phyloP scores from a whole-genome alignment of 2,113 vertebrate genomes.

The Zingel zingel region DNA sequence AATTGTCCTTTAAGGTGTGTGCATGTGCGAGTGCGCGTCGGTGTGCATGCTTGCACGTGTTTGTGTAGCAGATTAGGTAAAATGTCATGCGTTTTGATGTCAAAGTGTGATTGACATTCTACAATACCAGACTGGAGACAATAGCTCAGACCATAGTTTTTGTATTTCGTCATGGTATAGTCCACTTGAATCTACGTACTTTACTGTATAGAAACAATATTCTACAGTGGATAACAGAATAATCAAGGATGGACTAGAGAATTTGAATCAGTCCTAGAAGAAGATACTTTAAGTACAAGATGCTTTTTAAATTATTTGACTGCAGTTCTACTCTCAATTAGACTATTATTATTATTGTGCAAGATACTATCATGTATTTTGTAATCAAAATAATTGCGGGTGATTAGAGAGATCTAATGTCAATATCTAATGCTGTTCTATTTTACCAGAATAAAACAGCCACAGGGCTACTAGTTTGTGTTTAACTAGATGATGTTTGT shows the following conservation, averaged over 20 bases:
- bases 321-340: not conserved
- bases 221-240: not conserved
- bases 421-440: not conserved
- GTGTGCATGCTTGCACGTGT: not conserved
- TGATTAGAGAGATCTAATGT: not conserved
- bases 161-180: not conserved
- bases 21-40: not conserved
- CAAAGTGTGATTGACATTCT: not conserved
- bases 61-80: constrained; percentile 18
- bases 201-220: not conserved
- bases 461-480: not conserved
- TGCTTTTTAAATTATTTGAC: not conserved
- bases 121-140: not conserved
- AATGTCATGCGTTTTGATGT: constrained; percentile 17
- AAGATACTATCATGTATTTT: not conserved
- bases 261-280: not conserved
- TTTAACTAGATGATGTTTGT: constrained; percentile 1
- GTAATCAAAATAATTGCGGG: not conserved
- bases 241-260: not conserved
- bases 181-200: not conserved
- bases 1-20: not conserved
- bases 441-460: not conserved
- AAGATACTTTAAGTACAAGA: not conserved
- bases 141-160: not conserved
- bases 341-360: not conserved